Evolutionary conservation across 2,113 vertebrate species (phyloP).

Genomic region (Cyprinus carpio): DNA sequence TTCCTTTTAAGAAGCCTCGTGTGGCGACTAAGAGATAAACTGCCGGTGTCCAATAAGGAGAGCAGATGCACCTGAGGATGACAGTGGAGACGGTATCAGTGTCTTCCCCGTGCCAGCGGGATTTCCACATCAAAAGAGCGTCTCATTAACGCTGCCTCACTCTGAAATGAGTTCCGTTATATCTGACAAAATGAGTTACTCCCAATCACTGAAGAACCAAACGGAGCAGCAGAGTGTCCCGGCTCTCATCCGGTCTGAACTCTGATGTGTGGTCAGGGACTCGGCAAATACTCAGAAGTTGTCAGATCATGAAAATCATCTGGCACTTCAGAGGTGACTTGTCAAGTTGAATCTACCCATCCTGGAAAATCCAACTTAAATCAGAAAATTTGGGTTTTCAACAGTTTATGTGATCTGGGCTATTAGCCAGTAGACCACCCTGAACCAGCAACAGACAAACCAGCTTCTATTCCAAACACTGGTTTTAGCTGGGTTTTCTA

Average conservation of each 20-base stretch:
- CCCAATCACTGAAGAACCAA: constrained; percentile 53
- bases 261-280: background rate
- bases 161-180: constrained; percentile 69
- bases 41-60: constrained; percentile 52
- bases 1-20: background rate
- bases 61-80: constrained; percentile 61
- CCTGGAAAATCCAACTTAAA: background rate
- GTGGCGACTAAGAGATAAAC: constrained; percentile 56
- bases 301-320: constrained; percentile 2
- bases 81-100: constrained; percentile 62
- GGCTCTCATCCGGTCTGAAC: background rate
- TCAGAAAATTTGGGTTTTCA: background rate
- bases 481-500: constrained; percentile 13
- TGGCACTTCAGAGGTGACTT: background rate
- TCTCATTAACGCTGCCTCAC: constrained; percentile 68
- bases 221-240: background rate
- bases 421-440: background rate
- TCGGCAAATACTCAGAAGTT: background rate
- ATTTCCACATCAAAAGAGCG: constrained; percentile 74
- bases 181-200: constrained; percentile 61
- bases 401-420: background rate
- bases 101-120: constrained; percentile 56
- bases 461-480: background rate
- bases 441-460: background rate
- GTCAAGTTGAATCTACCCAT: background rate